Conservation (phyloP, 2,113 vertebrate species). For the Arvicanthis niloticus region DNA sequence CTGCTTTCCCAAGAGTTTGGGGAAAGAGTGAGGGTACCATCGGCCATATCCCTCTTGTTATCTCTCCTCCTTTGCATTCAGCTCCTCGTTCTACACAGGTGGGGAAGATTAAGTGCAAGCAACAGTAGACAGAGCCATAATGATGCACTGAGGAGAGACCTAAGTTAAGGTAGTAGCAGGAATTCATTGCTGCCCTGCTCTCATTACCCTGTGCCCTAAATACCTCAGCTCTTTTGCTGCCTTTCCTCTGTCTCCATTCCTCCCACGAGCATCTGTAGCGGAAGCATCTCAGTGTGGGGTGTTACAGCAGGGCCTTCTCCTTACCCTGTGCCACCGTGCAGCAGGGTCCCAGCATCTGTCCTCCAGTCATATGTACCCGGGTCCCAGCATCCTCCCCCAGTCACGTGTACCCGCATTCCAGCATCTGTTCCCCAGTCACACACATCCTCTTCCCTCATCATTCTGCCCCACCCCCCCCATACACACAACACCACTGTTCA, state of each 20-base stretch:
- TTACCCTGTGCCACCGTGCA: background rate
- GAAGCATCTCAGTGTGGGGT: background rate
- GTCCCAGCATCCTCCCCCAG: background rate
- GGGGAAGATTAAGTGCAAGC: background rate
- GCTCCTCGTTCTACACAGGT: background rate
- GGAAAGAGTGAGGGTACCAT: background rate
- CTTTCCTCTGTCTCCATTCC: background rate
- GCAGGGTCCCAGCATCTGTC: no score
- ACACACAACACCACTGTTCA: slow-evolving; percentile 26
- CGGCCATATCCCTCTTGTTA: background rate
- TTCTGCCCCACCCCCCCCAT: background rate
- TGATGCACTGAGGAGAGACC: background rate
- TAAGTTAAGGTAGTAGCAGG: background rate
- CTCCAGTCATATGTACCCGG: background rate
- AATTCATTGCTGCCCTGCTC: background rate
- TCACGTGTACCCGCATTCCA: no score
- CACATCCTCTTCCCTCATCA: background rate
- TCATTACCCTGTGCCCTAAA: background rate
- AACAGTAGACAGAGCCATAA: background rate
- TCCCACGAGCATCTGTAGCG: background rate
- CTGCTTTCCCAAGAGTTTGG: slow-evolving; percentile 8
- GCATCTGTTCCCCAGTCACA: background rate
- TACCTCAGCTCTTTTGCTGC: background rate
- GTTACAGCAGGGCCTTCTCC: background rate
- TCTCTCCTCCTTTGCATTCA: background rate